Percentiles rank a stretch among this genome's conserved stretches.
These are phyloP conservation scores for Rattus rattus DNA, from an alignment of 2,113 vertebrate species.

Conservation along the genomic window DNA sequence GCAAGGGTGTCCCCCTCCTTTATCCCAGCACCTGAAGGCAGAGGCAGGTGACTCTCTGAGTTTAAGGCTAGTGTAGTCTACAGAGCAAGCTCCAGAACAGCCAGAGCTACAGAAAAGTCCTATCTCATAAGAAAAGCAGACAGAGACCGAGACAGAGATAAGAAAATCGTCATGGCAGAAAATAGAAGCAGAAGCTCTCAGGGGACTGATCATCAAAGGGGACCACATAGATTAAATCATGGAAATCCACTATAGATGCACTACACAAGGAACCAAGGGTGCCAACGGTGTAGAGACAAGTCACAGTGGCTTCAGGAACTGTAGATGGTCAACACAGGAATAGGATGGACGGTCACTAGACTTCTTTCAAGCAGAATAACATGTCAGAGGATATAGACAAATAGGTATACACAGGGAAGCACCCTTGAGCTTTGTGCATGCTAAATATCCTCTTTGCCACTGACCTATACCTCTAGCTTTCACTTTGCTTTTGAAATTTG, in stretches of 20 bases:
- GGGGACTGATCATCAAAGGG: neutral
- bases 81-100: neutral
- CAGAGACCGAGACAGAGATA: neutral
- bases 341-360: no score
- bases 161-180: neutral
- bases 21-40: neutral
- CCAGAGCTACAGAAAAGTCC: neutral
- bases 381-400: neutral
- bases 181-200: neutral
- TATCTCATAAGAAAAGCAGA: neutral
- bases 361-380: neutral
- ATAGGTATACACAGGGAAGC: neutral
- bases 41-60: neutral
- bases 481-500: neutral
- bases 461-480: neutral
- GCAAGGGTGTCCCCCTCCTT: neutral
- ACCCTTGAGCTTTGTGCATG: neutral
- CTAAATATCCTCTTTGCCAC: neutral
- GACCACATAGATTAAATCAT: neutral
- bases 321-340: neutral
- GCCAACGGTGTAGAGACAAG: neutral
- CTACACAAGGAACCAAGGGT: accelerated
- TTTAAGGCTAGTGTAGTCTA: neutral
- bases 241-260: neutral
- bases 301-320: neutral